Conservation (phyloP, 2,113 vertebrate genomes). For the Laticauda laticaudata region DNA sequence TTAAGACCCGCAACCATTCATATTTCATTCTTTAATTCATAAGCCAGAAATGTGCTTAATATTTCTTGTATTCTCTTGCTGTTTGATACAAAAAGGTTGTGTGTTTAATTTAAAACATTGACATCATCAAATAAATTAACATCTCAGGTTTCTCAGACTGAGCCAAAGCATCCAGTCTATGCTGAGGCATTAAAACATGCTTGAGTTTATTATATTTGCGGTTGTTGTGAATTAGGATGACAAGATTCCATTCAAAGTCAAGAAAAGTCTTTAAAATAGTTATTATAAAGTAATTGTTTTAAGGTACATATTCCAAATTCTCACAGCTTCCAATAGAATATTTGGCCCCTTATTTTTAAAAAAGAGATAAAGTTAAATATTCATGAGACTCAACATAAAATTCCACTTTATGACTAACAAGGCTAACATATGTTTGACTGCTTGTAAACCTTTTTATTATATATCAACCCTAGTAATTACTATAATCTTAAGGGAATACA, state of each 20-base stretch:
- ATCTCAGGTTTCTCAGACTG: neutral
- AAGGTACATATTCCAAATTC: neutral
- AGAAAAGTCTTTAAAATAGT: neutral
- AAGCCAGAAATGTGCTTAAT: neutral
- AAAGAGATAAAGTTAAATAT: neutral
- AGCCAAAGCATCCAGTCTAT: neutral
- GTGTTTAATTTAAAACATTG: neutral
- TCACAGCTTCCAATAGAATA: neutral
- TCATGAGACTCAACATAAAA: neutral
- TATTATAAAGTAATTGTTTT: neutral
- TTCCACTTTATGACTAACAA: neutral
- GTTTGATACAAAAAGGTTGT: neutral
- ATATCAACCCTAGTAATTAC: neutral
- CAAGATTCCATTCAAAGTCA: neutral
- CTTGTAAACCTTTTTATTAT: neutral
- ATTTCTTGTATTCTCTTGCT: neutral
- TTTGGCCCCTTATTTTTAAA: neutral
- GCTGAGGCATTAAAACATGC: neutral
- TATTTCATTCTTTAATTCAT: neutral
- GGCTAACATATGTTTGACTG: neutral
- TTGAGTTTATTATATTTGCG: neutral
- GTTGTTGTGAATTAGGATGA: neutral
- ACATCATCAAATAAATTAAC: neutral
- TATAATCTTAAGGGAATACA: neutral
- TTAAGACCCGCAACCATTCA: neutral